Conservation (phyloP, 2,888 invertebrate species). For the Phengaris arion region DNA sequence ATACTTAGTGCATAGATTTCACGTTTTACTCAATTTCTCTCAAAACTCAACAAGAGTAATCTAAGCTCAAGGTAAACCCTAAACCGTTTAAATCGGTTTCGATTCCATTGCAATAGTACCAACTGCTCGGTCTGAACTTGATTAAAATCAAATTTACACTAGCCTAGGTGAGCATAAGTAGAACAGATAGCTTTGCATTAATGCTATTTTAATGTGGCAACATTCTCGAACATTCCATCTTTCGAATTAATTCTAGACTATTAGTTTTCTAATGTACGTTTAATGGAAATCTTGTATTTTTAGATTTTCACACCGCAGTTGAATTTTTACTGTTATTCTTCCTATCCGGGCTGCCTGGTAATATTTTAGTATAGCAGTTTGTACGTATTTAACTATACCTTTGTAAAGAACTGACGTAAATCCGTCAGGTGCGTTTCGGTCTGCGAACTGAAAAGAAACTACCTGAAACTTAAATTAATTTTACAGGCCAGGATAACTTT, state of each 20-base stretch:
- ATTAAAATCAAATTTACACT: conserved; percentile 33
- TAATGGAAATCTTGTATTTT: conserved; percentile 16
- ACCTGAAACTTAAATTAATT: too few relatives aligned
- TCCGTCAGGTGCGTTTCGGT: too few relatives aligned
- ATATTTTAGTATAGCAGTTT: too few relatives aligned
- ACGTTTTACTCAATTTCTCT: not conserved
- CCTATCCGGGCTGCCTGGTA: too few relatives aligned
- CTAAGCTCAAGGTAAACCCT: conserved; percentile 18
- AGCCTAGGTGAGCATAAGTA: conserved; percentile 26
- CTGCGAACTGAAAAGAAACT: too few relatives aligned
- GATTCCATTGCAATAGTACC: conserved; percentile 29
- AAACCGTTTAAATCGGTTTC: conserved; percentile 29
- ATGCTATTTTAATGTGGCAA: conserved; percentile 24
- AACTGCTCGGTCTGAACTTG: conserved; percentile 28
- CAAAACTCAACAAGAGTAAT: not conserved
- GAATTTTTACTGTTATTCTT: not conserved
- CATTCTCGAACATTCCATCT: conserved; percentile 5
- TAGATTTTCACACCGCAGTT: not conserved
- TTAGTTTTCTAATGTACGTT: conserved; percentile 14
- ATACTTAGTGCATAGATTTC: too few relatives aligned
- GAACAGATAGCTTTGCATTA: conserved; percentile 24
- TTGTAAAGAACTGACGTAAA: too few relatives aligned
- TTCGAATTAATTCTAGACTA: conserved; percentile 23
- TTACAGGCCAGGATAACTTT: too few relatives aligned
- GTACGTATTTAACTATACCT: too few relatives aligned